phyloP scores from a whole-genome alignment of 2,797 vertebrate genomes.

The Mallotus villosus region DNA sequence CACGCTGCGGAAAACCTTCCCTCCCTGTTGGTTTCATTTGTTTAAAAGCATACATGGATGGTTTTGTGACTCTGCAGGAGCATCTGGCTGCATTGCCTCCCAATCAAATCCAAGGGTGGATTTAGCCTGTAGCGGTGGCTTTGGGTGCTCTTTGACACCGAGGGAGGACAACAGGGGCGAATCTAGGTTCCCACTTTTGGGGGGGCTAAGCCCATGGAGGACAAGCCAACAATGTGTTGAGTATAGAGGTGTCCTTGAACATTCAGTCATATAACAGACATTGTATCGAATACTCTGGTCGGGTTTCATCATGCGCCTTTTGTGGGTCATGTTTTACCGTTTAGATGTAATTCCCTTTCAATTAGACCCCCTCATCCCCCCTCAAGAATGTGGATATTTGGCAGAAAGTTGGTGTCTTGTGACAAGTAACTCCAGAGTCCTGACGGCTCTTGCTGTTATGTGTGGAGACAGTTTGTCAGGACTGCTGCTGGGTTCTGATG shows the following conservation, averaged over 20 bases:
- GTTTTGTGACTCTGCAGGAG: slow-evolving; percentile 62
- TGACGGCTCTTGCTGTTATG: slow-evolving; percentile 41
- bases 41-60: slow-evolving; percentile 71
- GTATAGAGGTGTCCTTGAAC: no score
- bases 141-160: slow-evolving; percentile 47
- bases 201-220: no score
- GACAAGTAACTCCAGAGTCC: slow-evolving; percentile 40
- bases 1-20: slow-evolving; percentile 63
- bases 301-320: neutral
- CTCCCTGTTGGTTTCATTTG: slow-evolving; percentile 71
- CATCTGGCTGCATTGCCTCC: slow-evolving; percentile 66
- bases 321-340: neutral
- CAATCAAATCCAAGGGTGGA: slow-evolving; percentile 59
- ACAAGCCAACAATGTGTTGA: neutral
- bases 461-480: slow-evolving; percentile 59
- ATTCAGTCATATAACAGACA: neutral
- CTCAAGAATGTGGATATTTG: slow-evolving; percentile 30
- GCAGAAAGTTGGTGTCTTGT: slow-evolving; percentile 37
- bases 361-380: neutral
- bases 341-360: neutral
- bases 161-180: slow-evolving; percentile 19
- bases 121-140: slow-evolving; percentile 37
- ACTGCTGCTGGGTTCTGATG: slow-evolving; percentile 56
- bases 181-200: no score
- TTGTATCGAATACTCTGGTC: no score